These are phyloP conservation scores for Prunella himalayana DNA, from an alignment of 2,113 vertebrate genomes.

Conservation along the genomic window DNA sequence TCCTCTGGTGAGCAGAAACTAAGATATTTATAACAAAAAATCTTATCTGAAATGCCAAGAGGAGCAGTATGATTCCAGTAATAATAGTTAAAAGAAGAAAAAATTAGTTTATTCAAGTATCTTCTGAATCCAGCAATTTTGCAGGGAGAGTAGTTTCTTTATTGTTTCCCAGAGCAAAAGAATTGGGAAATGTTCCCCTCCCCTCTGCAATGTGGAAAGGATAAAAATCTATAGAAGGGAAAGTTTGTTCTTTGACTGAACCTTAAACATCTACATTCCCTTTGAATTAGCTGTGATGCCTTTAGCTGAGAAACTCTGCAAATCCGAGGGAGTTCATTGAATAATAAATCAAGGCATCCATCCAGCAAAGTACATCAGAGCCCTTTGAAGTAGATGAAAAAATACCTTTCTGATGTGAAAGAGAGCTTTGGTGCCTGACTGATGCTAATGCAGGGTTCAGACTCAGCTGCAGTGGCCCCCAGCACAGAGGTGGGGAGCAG, in stretches of 20 bases:
- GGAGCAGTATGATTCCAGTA: background rate
- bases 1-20: background rate
- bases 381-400: conserved; percentile 12
- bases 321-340: background rate
- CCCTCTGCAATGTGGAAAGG: background rate
- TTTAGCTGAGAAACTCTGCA: conserved; percentile 24
- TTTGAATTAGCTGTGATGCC: conserved; percentile 18
- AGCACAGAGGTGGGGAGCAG: background rate
- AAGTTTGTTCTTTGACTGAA: background rate
- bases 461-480: background rate
- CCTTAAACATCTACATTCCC: background rate
- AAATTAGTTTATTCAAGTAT: background rate
- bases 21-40: background rate
- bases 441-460: background rate
- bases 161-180: background rate
- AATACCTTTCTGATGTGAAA: background rate
- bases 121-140: background rate
- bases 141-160: background rate
- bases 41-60: background rate
- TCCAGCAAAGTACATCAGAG: background rate
- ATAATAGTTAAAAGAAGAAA: background rate
- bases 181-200: background rate
- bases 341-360: conserved; percentile 27
- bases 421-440: background rate
- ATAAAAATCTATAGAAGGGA: background rate